Conservation (phyloP, 2,888 invertebrate species). For the Phragmatobia fuliginosa region DNA sequence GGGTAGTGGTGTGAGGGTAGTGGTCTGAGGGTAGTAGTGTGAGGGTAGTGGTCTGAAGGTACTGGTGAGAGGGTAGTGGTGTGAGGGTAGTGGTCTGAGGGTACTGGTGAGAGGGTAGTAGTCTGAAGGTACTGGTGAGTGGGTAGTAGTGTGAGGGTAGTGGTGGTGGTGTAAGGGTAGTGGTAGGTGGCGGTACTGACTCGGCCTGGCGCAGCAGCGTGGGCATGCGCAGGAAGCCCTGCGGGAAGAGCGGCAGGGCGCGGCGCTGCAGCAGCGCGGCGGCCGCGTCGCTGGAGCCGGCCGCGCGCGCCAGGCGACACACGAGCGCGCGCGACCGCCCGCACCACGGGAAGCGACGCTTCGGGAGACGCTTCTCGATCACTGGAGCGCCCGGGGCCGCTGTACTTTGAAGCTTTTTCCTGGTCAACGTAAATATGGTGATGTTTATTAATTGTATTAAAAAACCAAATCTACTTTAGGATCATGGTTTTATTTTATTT, state of each 20-base stretch:
- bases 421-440: constrained; percentile 41
- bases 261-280: constrained; percentile 85
- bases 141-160: too few relatives aligned
- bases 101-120: too few relatives aligned
- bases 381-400: constrained; percentile 76
- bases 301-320: constrained; percentile 38
- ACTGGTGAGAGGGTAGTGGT: too few relatives aligned
- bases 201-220: constrained; percentile 84
- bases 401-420: constrained; percentile 74
- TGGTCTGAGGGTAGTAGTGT: too few relatives aligned
- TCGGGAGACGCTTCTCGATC: constrained; percentile 87
- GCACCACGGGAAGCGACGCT: constrained; percentile 91
- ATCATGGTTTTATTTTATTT: too few relatives aligned
- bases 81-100: too few relatives aligned
- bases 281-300: constrained; percentile 63
- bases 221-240: constrained; percentile 88
- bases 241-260: constrained; percentile 89
- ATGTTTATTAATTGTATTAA: too few relatives aligned
- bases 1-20: too few relatives aligned
- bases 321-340: constrained; percentile 61
- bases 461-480: too few relatives aligned
- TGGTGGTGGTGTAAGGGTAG: too few relatives aligned
- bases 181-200: constrained; percentile 69
- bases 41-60: too few relatives aligned
- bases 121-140: too few relatives aligned